Percentiles rank a stretch among this genome's conserved stretches.
phyloP scores from a whole-genome alignment of 2,888 invertebrate genomes.

The Loripinus fragilis region DNA sequence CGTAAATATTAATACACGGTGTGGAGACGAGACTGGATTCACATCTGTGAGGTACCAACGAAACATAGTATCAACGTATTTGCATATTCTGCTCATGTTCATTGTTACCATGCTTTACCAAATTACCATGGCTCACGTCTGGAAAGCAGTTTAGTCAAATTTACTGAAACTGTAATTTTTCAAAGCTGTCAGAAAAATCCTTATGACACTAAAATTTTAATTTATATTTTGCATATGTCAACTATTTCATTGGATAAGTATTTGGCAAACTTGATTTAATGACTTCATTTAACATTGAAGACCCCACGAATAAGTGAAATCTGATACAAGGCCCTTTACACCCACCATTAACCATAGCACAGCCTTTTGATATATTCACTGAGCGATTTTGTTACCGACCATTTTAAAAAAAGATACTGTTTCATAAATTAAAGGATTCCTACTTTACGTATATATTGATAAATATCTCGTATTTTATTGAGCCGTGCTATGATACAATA shows the following conservation, averaged over 20 bases:
- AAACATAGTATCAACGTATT: too few species aligned
- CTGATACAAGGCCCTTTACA: not conserved
- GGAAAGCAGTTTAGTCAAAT: too few species aligned
- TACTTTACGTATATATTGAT: not conserved
- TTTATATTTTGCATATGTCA: constrained; percentile 5
- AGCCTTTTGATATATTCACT: not conserved
- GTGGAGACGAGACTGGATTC: too few species aligned
- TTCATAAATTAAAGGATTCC: not conserved
- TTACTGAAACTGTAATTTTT: too few species aligned
- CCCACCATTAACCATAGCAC: not conserved
- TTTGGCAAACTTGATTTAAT: not conserved
- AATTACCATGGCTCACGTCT: too few species aligned
- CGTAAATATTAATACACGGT: not conserved
- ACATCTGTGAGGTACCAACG: too few species aligned
- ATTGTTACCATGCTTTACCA: too few species aligned
- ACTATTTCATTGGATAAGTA: not conserved
- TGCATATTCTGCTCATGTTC: too few species aligned
- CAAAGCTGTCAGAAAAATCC: too few species aligned
- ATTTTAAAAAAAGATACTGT: constrained; percentile 8
- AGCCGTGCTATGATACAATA: too few species aligned
- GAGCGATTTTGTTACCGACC: not conserved
- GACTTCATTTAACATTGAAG: not conserved
- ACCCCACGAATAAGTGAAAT: not conserved
- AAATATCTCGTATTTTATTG: not conserved
- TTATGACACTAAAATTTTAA: too few species aligned